These are phyloP conservation scores for Rallus limicola DNA, from an alignment of 2,113 vertebrate genomes.

Conservation along the genomic window DNA sequence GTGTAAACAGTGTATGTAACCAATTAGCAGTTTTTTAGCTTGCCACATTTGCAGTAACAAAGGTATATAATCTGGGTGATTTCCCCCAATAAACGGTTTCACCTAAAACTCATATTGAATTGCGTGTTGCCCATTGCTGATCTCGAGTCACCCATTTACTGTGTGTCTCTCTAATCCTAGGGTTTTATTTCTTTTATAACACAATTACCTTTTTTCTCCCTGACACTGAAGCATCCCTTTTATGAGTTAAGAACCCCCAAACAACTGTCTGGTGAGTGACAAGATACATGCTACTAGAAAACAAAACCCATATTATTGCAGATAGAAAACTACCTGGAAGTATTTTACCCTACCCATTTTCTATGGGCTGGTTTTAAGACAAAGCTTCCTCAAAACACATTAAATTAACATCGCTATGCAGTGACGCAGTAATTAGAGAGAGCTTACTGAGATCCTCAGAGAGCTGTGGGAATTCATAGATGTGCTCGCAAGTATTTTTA, in stretches of 20 bases:
- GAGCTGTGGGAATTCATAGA: conserved; percentile 96
- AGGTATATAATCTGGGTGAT: too few species aligned
- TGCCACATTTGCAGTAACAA: too few species aligned
- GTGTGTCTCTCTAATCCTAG: not conserved
- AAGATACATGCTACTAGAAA: not conserved
- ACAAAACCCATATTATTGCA: not conserved
- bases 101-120: too few species aligned
- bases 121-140: too few species aligned
- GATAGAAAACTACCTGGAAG: not conserved
- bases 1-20: too few species aligned
- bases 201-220: not conserved
- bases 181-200: not conserved
- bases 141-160: not conserved
- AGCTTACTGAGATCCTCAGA: conserved; percentile 95
- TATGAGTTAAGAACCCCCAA: not conserved
- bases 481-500: conserved; percentile 98
- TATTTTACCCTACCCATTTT: not conserved
- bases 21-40: too few species aligned
- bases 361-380: not conserved
- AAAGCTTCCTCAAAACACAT: not conserved
- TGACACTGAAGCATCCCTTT: not conserved
- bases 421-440: not conserved
- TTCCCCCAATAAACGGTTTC: too few species aligned
- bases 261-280: not conserved
- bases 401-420: not conserved